Percentiles rank a stretch among this genome's conserved stretches.
These are phyloP conservation scores for Sarcophaga bullata DNA, from an alignment of 1,140 invertebrate species.

Conservation along the genomic window DNA sequence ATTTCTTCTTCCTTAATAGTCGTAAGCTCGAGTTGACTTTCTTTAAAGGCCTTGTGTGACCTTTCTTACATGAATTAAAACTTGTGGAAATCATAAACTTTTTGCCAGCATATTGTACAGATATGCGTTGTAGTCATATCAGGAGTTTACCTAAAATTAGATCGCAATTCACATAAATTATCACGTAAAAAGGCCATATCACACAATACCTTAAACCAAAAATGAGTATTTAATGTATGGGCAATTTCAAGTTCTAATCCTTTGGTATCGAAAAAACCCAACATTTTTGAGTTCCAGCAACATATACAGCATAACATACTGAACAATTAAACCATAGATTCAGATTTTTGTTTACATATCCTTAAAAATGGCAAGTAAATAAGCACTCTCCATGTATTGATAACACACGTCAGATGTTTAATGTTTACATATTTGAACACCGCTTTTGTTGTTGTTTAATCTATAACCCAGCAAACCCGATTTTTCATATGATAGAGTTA, in stretches of 20 bases:
- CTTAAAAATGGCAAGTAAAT: background rate
- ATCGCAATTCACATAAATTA: background rate
- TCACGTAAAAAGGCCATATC: background rate
- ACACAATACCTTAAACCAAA: slow-evolving; percentile 59
- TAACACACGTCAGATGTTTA: background rate
- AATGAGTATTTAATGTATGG: slow-evolving; percentile 56
- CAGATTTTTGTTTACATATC: slow-evolving; percentile 15
- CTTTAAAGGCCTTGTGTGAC: slow-evolving; percentile 53
- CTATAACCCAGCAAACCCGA: no score
- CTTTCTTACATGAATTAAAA: slow-evolving; percentile 59
- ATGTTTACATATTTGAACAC: background rate
- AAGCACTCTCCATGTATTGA: background rate
- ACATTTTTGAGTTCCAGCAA: slow-evolving; percentile 19
- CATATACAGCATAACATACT: slow-evolving; percentile 42
- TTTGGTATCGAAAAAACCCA: slow-evolving; percentile 41
- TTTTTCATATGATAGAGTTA: no score
- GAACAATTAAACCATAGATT: slow-evolving; percentile 19
- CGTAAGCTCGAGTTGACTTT: slow-evolving; percentile 49
- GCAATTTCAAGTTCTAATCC: slow-evolving; percentile 52
- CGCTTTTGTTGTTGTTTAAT: background rate
- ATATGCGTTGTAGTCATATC: slow-evolving; percentile 55
- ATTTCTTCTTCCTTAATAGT: slow-evolving; percentile 17
- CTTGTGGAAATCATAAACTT: slow-evolving; percentile 58
- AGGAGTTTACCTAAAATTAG: slow-evolving; percentile 17
- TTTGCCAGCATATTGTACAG: slow-evolving; percentile 58